Conservation (phyloP, 1,140 invertebrate genomes). For the Eueides isabella region DNA sequence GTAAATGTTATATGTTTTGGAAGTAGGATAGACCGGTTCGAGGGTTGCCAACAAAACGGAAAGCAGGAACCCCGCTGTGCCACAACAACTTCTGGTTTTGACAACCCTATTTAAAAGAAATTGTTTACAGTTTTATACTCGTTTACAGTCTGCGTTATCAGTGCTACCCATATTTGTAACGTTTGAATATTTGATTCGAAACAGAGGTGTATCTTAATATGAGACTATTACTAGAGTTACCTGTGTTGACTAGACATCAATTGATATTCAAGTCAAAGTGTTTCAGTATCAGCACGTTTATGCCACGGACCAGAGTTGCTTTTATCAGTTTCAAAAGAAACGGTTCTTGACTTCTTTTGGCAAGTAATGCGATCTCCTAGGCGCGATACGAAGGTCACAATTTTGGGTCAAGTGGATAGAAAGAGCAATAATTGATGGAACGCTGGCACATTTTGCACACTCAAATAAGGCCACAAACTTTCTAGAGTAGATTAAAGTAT, state of each 20-base stretch:
- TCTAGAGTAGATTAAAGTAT: not conserved
- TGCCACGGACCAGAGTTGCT: constrained; percentile 7
- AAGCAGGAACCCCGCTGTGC: constrained; percentile 40
- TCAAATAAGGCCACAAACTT: not conserved
- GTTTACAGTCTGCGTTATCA: constrained; percentile 26
- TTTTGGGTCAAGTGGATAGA: constrained; percentile 27
- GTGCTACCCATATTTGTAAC: not conserved
- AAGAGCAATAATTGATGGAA: constrained; percentile 18
- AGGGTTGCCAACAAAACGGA: constrained; percentile 42
- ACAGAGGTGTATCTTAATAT: not conserved
- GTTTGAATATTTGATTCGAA: constrained; percentile 2
- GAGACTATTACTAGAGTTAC: not conserved
- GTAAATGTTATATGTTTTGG: constrained; percentile 47
- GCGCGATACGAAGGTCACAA: constrained; percentile 20
- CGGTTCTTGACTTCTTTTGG: constrained; percentile 18
- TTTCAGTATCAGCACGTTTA: constrained; percentile 1
- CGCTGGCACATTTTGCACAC: constrained; percentile 16
- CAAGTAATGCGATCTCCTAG: constrained; percentile 21
- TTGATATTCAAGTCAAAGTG: not conserved
- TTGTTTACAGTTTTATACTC: constrained; percentile 44
- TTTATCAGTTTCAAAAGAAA: constrained; percentile 12
- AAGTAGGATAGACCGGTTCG: constrained; percentile 47
- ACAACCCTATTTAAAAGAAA: constrained; percentile 58
- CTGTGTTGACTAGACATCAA: not conserved
- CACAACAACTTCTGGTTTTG: constrained; percentile 50